Conservation (phyloP, 2,797 vertebrate species). For the Erethizon dorsatum region DNA sequence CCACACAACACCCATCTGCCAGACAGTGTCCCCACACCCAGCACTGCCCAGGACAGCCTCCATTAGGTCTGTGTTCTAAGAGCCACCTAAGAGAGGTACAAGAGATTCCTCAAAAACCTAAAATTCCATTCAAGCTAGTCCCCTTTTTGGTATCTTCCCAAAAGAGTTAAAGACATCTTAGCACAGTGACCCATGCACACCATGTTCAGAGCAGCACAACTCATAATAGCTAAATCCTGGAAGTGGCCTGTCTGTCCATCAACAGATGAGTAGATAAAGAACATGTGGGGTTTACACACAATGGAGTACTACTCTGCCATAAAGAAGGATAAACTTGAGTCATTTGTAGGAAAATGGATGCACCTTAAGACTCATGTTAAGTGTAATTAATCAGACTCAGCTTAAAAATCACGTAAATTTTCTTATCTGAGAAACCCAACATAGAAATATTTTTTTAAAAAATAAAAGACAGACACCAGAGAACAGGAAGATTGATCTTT, state of each 20-base stretch:
- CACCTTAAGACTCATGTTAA: neutral
- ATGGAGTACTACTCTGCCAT: neutral
- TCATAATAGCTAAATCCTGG: neutral
- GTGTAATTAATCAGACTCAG: neutral
- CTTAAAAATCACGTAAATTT: neutral
- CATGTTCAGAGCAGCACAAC: neutral
- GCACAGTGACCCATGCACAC: neutral
- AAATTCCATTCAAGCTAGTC: neutral
- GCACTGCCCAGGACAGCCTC: neutral
- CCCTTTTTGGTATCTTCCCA: neutral
- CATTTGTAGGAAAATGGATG: neutral
- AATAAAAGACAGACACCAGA: neutral
- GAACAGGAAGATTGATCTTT: neutral
- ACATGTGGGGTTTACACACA: neutral
- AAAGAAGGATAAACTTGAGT: neutral
- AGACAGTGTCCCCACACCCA: fast-evolving
- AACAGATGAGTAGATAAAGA: neutral
- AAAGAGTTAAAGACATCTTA: neutral
- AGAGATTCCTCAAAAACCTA: neutral
- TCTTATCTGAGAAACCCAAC: neutral
- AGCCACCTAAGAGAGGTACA: neutral
- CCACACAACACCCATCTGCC: neutral
- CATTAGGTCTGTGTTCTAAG: neutral
- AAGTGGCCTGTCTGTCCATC: neutral
- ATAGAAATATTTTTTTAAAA: neutral